A percentile compares a stretch with the other conserved stretches of the same genome.
These are phyloP conservation scores for Hydropsyche betteni DNA, from an alignment of 2,888 invertebrate genomes.

Conservation along the genomic window DNA sequence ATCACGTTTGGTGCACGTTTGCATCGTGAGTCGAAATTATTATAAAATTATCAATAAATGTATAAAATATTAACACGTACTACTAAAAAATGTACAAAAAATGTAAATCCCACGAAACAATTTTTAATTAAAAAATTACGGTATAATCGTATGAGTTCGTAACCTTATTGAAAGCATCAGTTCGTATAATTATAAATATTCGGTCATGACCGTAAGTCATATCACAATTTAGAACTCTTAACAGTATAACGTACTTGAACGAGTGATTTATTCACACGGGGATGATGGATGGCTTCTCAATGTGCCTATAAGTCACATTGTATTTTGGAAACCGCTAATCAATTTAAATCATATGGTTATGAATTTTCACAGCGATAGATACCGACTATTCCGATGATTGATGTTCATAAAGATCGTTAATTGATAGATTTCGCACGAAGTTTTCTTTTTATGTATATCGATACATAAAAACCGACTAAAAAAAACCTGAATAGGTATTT, in stretches of 20 bases:
- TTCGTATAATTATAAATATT: neutral
- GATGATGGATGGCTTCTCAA: slow-evolving; percentile 8
- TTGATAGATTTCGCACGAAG: slow-evolving; percentile 23
- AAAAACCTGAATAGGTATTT: no score
- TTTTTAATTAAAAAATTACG: slow-evolving; percentile 1
- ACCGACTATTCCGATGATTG: neutral
- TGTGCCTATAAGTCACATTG: neutral
- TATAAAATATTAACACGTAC: slow-evolving; percentile 9
- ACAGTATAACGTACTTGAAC: neutral
- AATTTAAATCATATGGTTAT: slow-evolving; percentile 12
- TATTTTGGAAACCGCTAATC: slow-evolving; percentile 24
- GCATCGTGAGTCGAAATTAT: slow-evolving; percentile 43
- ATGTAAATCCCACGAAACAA: neutral
- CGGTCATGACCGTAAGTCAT: slow-evolving; percentile 11
- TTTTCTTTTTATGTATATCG: no score
- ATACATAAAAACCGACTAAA: no score
- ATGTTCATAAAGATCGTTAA: slow-evolving; percentile 15
- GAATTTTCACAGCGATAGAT: neutral
- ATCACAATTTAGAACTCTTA: neutral
- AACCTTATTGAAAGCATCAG: neutral
- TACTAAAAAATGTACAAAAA: neutral
- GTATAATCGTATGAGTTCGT: neutral
- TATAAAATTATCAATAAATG: slow-evolving; percentile 43
- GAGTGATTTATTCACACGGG: slow-evolving; percentile 16
- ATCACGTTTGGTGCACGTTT: slow-evolving; percentile 42